Conservation (phyloP, 2,888 invertebrate genomes). For the Stenchaetothrips biformis region DNA sequence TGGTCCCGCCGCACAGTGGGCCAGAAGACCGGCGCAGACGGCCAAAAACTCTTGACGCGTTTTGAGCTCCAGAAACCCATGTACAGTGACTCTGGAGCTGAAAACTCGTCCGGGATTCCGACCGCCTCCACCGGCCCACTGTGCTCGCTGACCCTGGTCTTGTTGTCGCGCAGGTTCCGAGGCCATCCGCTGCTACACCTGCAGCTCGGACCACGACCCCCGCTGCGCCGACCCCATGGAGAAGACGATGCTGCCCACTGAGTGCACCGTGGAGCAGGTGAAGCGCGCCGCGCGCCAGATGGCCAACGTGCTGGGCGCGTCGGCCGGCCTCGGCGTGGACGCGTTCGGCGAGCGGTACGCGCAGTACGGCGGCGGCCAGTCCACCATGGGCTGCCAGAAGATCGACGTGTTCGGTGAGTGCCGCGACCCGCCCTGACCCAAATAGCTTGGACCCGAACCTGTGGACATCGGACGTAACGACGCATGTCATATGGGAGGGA, state of each 20-base stretch:
- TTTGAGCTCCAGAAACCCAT: too few species aligned
- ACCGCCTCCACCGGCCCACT: too few species aligned
- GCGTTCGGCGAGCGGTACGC: background rate
- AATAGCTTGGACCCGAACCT: too few species aligned
- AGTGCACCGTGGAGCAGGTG: background rate
- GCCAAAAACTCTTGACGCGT: too few species aligned
- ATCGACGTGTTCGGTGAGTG: background rate
- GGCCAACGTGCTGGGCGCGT: background rate
- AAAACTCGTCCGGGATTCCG: too few species aligned
- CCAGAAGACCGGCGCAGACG: too few species aligned
- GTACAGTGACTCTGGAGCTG: too few species aligned
- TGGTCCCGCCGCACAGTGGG: too few species aligned
- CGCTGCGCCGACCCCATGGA: constrained; percentile 5
- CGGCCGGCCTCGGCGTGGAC: background rate
- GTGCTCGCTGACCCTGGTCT: background rate
- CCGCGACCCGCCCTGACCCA: background rate
- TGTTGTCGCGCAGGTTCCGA: background rate
- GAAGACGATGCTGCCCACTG: background rate
- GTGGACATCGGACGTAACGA: too few species aligned
- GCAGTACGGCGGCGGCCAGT: background rate
- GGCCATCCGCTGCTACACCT: background rate
- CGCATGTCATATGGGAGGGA: too few species aligned
- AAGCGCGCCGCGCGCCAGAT: background rate
- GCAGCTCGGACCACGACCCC: constrained; percentile 8
- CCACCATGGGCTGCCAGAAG: constrained; percentile 11